A percentile compares a stretch with the other conserved stretches of the same genome.
phyloP scores from a whole-genome alignment of 2,797 vertebrate genomes.

The Aselliscus stoliczkanus region DNA sequence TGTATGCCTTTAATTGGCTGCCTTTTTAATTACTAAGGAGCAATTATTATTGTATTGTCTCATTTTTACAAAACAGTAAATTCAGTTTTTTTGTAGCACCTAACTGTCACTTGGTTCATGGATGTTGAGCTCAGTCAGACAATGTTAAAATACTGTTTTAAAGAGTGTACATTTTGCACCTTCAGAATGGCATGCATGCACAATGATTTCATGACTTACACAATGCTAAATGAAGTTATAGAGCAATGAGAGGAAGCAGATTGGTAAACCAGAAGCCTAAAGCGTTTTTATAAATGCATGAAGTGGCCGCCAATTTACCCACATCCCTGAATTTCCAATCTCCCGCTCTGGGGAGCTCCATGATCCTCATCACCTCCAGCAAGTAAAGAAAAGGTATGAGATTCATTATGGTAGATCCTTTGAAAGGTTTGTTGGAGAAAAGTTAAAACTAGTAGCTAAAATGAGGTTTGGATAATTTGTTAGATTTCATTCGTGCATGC shows the following conservation, averaged over 20 bases:
- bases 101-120: not conserved
- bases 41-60: slow-evolving; percentile 48
- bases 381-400: not conserved
- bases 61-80: slow-evolving; percentile 32
- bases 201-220: slow-evolving; percentile 39
- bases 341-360: not conserved
- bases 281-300: slow-evolving; percentile 38
- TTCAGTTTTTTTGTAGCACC: not conserved
- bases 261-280: slow-evolving; percentile 25
- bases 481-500: not conserved
- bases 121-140: slow-evolving; percentile 41
- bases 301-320: not conserved
- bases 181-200: slow-evolving; percentile 21
- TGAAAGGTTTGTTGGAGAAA: not conserved
- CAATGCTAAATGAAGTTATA: slow-evolving; percentile 53
- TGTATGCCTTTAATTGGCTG: slow-evolving; percentile 61
- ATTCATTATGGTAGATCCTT: slow-evolving; percentile 19
- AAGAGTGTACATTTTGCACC: slow-evolving; percentile 27
- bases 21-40: slow-evolving; percentile 62
- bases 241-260: slow-evolving; percentile 38
- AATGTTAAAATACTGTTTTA: not conserved
- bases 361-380: not conserved
- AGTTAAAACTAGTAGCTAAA: slow-evolving; percentile 26
- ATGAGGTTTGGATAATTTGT: not conserved
- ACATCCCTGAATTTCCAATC: not conserved